Conservation (phyloP, 1,140 invertebrate genomes). For the Phortica variegata region DNA sequence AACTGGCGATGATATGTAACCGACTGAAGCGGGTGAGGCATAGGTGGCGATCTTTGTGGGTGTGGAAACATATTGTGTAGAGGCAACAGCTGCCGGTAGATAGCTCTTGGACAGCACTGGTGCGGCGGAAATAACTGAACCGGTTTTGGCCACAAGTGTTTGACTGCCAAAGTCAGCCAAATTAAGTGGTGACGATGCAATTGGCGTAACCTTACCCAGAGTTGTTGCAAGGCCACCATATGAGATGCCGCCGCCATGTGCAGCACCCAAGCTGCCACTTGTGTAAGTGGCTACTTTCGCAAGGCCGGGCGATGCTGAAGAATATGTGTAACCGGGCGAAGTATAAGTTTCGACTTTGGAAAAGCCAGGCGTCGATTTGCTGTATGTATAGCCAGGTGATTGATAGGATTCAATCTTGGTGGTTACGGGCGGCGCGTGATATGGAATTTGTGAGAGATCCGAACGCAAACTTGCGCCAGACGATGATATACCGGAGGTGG, state of each 20-base stretch:
- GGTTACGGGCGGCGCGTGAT: slow-evolving; percentile 31
- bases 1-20: slow-evolving; percentile 4
- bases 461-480: slow-evolving; percentile 1
- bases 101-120: slow-evolving; percentile 34
- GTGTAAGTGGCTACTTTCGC: slow-evolving; percentile 38
- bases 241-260: slow-evolving; percentile 21
- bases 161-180: slow-evolving; percentile 6
- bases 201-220: slow-evolving; percentile 28
- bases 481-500: slow-evolving; percentile 11
- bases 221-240: slow-evolving; percentile 22
- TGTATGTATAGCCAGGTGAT: slow-evolving; percentile 35
- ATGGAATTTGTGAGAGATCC: slow-evolving; percentile 19
- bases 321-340: slow-evolving; percentile 32
- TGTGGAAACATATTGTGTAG: slow-evolving; percentile 5
- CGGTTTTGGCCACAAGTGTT: slow-evolving; percentile 17
- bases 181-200: slow-evolving; percentile 24
- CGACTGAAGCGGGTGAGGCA: slow-evolving; percentile 18
- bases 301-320: slow-evolving; percentile 14
- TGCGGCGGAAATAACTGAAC: slow-evolving; percentile 28
- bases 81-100: slow-evolving; percentile 24
- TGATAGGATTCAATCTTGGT: slow-evolving; percentile 38
- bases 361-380: slow-evolving; percentile 38
- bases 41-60: slow-evolving; percentile 25
- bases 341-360: slow-evolving; percentile 45
- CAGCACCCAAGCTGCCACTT: neutral